Percentiles rank a stretch among this genome's conserved stretches.
Evolutionary conservation across 2,888 invertebrate genomes (phyloP).

Genomic region (Drosophila lutescens): DNA sequence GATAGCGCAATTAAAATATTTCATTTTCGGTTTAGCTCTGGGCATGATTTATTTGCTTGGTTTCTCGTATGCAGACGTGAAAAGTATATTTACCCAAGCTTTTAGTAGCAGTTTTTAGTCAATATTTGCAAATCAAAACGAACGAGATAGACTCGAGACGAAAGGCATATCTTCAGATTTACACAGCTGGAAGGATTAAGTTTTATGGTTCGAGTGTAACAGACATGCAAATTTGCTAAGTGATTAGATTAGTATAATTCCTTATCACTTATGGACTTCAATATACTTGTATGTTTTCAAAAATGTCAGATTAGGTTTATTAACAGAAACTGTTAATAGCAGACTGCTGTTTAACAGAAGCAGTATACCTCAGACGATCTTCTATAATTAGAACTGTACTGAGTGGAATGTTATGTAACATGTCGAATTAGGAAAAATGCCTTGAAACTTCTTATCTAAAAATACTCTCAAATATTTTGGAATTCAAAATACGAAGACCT

Average conservation of each 20-base stretch:
- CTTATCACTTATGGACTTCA: neutral
- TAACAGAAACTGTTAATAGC: neutral
- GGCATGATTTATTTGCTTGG: slow-evolving; percentile 14
- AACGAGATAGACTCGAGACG: slow-evolving; percentile 13
- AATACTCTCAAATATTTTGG: neutral
- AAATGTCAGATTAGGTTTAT: neutral
- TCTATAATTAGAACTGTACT: neutral
- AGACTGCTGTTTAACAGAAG: neutral
- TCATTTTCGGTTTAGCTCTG: slow-evolving; percentile 1
- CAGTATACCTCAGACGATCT: neutral
- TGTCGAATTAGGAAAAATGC: neutral
- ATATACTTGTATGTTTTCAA: neutral
- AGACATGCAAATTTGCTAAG: neutral
- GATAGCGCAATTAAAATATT: slow-evolving; percentile 26
- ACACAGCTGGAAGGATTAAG: slow-evolving; percentile 5
- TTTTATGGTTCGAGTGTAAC: neutral
- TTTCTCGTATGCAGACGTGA: slow-evolving; percentile 12
- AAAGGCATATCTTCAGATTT: neutral
- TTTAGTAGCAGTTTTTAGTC: slow-evolving; percentile 40
- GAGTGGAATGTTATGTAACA: neutral
- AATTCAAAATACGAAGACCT: neutral
- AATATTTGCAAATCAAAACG: slow-evolving; percentile 40
- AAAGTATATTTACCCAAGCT: slow-evolving; percentile 36
- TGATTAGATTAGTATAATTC: too few relatives aligned
- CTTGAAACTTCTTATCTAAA: neutral